Percentiles rank a stretch among this genome's conserved stretches.
Evolutionary conservation across 2,113 vertebrate species (phyloP).

Genomic region (Arenaria interpres): DNA sequence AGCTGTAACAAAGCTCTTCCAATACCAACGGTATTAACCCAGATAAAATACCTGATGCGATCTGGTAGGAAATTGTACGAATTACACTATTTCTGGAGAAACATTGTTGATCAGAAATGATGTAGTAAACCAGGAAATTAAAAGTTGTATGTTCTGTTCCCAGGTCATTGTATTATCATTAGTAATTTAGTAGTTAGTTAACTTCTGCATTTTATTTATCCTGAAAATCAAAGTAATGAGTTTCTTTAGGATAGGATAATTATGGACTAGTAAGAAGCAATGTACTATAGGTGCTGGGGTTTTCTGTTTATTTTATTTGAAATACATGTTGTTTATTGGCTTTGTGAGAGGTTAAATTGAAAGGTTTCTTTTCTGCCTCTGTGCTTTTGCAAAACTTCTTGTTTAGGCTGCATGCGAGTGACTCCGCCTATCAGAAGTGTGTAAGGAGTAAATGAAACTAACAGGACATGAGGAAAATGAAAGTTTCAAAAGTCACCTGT

Average conservation of each 20-base stretch:
- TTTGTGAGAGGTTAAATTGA: not conserved
- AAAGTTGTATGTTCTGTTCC: not conserved
- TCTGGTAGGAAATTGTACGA: not conserved
- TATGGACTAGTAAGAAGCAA: not conserved
- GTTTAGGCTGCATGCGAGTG: not conserved
- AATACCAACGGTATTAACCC: not conserved
- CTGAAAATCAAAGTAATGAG: not conserved
- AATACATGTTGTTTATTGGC: not conserved
- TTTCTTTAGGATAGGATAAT: not conserved
- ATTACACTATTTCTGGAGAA: not conserved
- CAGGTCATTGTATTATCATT: not conserved
- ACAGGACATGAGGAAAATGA: not conserved
- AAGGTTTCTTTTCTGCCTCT: not conserved
- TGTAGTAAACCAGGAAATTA: not conserved
- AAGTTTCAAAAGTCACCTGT: not conserved
- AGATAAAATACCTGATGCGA: not conserved
- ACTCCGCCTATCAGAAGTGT: not conserved
- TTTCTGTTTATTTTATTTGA: not conserved
- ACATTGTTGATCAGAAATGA: not conserved
- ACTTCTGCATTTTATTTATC: not conserved
- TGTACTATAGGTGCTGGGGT: not conserved
- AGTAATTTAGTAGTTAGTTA: not conserved
- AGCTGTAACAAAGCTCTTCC: not conserved
- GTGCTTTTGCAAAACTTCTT: not conserved
- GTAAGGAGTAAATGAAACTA: not conserved